These are phyloP conservation scores for Myoxocephalus aenaeus DNA, from an alignment of 2,797 vertebrate genomes.

Conservation along the genomic window DNA sequence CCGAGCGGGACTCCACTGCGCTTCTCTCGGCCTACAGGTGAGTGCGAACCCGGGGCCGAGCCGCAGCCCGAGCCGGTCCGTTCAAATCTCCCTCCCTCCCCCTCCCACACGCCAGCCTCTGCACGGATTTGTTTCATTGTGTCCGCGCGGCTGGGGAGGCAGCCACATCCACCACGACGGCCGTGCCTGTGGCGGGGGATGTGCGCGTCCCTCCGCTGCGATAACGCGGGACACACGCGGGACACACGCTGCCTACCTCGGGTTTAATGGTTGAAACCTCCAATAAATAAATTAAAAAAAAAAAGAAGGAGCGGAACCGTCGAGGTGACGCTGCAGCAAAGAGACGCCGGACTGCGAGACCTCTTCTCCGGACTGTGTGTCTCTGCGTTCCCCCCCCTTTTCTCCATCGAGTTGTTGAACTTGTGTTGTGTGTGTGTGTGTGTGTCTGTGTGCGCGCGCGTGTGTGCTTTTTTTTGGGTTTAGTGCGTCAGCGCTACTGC, in stretches of 20 bases:
- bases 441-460: slow-evolving; percentile 4
- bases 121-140: slow-evolving; percentile 19
- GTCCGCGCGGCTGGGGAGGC: neutral
- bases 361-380: neutral
- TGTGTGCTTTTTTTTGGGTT: slow-evolving; percentile 9
- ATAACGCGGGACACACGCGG: neutral
- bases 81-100: neutral
- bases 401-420: slow-evolving; percentile 35
- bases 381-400: neutral
- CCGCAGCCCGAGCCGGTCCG: neutral
- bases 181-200: neutral
- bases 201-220: neutral
- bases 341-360: neutral
- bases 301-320: neutral
- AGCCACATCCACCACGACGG: slow-evolving; percentile 21
- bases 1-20: slow-evolving; percentile 57
- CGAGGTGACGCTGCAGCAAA: neutral
- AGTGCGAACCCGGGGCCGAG: slow-evolving; percentile 27
- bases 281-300: neutral
- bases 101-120: too few species aligned
- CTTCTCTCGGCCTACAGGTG: slow-evolving; percentile 66
- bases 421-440: slow-evolving; percentile 16
- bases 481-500: slow-evolving; percentile 31
- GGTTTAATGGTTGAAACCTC: neutral
- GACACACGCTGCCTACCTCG: neutral